phyloP scores from a whole-genome alignment of 2,888 invertebrate species.

The Scaptomyza polygonia region DNA sequence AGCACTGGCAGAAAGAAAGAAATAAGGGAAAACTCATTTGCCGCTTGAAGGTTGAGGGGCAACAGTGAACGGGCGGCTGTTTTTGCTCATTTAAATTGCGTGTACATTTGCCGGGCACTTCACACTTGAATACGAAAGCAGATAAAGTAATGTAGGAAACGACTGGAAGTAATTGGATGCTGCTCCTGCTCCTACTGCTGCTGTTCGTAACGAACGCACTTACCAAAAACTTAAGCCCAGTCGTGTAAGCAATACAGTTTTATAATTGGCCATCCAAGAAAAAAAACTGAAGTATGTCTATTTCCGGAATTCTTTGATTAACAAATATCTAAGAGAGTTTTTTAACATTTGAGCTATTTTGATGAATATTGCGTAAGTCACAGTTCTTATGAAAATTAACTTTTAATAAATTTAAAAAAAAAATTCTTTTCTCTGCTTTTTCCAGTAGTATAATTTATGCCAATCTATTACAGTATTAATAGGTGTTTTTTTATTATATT shows the following conservation, averaged over 20 bases:
- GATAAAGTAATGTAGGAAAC: conserved; percentile 73
- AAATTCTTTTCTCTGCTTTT: too few relatives aligned
- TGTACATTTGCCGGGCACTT: conserved; percentile 75
- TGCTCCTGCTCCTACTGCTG: conserved; percentile 3
- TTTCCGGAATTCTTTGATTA: background rate
- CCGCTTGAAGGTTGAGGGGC: conserved; percentile 58
- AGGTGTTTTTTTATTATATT: too few relatives aligned
- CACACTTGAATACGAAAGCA: conserved; percentile 79
- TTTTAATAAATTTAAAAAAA: too few relatives aligned
- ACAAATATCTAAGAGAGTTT: too few relatives aligned
- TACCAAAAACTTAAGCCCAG: conserved; percentile 5
- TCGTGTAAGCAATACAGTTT: conserved; percentile 23
- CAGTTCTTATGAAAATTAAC: too few relatives aligned
- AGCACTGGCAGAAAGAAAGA: conserved; percentile 26
- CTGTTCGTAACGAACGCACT: conserved; percentile 52
- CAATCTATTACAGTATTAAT: too few relatives aligned
- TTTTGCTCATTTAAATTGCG: conserved; percentile 76
- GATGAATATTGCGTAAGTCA: too few relatives aligned
- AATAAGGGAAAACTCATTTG: conserved; percentile 69
- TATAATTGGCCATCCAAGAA: conserved; percentile 42
- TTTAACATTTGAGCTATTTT: too few relatives aligned
- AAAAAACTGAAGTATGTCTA: conserved; percentile 3
- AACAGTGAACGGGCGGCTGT: conserved; percentile 27
- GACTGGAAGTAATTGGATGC: conserved; percentile 73
- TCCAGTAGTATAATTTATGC: too few relatives aligned